phyloP scores from a whole-genome alignment of 2,113 vertebrate species.

The Solenodon paradoxus region DNA sequence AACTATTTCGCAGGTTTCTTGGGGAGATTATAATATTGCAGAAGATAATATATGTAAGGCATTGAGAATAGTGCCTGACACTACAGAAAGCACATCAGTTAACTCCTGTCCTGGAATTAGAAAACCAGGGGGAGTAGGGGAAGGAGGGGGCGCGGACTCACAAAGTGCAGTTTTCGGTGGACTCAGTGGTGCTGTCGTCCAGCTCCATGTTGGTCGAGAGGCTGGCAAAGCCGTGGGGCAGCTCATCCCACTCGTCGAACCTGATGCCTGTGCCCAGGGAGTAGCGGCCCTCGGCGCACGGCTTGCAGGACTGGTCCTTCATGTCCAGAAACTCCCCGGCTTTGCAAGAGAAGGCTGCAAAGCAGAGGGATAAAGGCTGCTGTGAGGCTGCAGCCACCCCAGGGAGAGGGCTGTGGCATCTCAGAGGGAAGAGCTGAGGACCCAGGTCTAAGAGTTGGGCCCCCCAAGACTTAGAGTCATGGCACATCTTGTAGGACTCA shows the following conservation, averaged over 20 bases:
- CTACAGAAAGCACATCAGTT: background rate
- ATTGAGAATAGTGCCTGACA: background rate
- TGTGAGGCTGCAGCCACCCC: background rate
- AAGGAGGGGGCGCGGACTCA: constrained; percentile 74
- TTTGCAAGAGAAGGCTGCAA: constrained; percentile 93
- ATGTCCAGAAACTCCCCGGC: constrained; percentile 96
- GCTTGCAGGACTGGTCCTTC: constrained; percentile 91
- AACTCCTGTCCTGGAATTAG: background rate
- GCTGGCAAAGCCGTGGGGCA: constrained; percentile 92
- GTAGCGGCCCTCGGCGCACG: constrained; percentile 91
- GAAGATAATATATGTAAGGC: background rate
- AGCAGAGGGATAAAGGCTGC: background rate
- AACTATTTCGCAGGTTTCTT: background rate
- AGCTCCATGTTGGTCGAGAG: constrained; percentile 84
- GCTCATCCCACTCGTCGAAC: constrained; percentile 93
- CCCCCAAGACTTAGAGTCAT: background rate
- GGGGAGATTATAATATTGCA: background rate
- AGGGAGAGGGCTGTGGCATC: background rate
- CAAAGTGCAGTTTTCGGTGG: constrained; percentile 87
- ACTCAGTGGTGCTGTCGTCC: constrained; percentile 43
- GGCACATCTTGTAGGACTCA: background rate
- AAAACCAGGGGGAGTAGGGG: background rate
- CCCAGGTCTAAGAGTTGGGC: background rate
- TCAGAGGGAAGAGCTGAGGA: background rate
- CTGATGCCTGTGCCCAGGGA: constrained; percentile 91